Evolutionary conservation across 1,140 invertebrate species (phyloP).

Genomic region (Bombus cullumanus): DNA sequence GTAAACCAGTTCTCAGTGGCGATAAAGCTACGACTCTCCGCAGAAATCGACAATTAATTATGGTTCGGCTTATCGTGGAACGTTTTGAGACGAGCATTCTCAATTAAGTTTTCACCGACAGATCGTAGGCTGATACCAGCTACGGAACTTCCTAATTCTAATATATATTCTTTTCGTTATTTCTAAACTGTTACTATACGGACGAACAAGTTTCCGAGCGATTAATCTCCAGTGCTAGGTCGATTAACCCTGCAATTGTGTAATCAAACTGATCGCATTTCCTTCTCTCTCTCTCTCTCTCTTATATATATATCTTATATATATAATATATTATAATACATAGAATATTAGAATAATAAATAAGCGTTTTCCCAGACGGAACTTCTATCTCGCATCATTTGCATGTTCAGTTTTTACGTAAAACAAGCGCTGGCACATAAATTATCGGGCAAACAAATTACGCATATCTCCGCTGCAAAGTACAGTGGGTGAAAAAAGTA

Average conservation of each 20-base stretch:
- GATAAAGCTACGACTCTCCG: not conserved
- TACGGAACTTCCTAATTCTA: conserved; percentile 15
- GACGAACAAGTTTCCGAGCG: not conserved
- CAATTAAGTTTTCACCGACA: not conserved
- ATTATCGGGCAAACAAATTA: not conserved
- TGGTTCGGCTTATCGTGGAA: not conserved
- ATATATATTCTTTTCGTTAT: not conserved
- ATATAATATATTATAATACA: too few relatives aligned
- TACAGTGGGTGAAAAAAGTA: not conserved
- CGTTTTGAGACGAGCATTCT: not conserved
- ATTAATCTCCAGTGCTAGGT: not conserved
- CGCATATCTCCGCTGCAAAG: not conserved
- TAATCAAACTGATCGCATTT: not conserved
- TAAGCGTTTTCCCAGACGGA: not conserved
- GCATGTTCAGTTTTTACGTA: not conserved
- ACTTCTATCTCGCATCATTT: not conserved
- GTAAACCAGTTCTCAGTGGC: conserved; percentile 30
- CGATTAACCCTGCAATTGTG: conserved; percentile 6
- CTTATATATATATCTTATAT: too few relatives aligned
- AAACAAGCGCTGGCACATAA: not conserved
- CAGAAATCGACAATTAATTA: conserved; percentile 29
- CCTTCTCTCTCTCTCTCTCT: too few relatives aligned
- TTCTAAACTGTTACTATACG: not conserved
- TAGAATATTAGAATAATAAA: too few relatives aligned
- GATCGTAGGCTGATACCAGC: not conserved